Evolutionary conservation across 2,888 invertebrate genomes (phyloP).

Genomic region (Myathropa florea): DNA sequence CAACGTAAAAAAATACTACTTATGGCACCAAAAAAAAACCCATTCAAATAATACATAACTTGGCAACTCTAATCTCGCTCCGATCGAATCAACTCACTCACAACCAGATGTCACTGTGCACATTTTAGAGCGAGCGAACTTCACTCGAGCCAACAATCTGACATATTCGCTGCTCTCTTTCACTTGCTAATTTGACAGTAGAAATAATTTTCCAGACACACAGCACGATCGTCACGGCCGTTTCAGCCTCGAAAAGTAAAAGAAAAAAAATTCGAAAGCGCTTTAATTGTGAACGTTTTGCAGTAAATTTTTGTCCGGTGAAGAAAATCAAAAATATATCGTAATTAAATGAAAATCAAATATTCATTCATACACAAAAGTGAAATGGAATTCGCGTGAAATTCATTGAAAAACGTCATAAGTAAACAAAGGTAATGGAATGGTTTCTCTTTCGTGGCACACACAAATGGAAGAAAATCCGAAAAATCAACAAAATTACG

Average conservation of each 20-base stretch:
- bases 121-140: constrained; percentile 19
- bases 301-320: not conserved
- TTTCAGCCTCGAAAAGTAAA: constrained; percentile 16
- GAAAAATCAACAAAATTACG: constrained; percentile 16
- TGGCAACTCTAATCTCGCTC: constrained; percentile 4
- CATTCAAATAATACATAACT: not conserved
- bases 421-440: constrained; percentile 50
- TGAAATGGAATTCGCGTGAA: constrained; percentile 17
- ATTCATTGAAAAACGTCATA: constrained; percentile 13
- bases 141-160: constrained; percentile 19
- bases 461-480: constrained; percentile 59
- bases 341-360: constrained; percentile 21
- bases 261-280: constrained; percentile 12
- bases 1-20: not conserved
- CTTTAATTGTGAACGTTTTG: constrained; percentile 14
- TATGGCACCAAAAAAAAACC: not conserved
- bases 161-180: constrained; percentile 17
- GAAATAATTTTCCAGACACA: constrained; percentile 20
- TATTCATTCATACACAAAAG: not conserved
- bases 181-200: constrained; percentile 33
- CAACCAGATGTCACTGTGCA: constrained; percentile 34
- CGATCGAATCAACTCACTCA: constrained; percentile 13
- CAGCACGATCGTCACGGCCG: constrained; percentile 49
- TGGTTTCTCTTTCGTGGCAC: constrained; percentile 14
- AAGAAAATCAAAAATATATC: constrained; percentile 23